Conservation (phyloP, 2,797 vertebrate genomes). For the Apogon hyalosoma region DNA sequence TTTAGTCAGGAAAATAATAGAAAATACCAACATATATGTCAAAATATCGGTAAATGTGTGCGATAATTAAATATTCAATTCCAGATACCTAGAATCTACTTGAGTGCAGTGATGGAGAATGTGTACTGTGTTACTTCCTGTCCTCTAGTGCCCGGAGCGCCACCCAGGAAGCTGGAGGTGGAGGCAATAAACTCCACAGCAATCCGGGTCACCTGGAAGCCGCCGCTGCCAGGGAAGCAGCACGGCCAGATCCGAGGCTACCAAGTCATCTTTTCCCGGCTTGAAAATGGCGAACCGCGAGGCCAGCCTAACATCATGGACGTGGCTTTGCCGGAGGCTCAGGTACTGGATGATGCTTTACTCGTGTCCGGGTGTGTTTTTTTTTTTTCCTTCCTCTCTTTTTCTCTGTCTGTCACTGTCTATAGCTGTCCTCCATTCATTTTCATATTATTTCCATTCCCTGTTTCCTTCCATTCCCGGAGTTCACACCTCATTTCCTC, state of each 20-base stretch:
- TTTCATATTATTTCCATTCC: constrained; percentile 47
- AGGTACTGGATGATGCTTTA: constrained; percentile 82
- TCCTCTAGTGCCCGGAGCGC: constrained; percentile 87
- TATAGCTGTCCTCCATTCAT: constrained; percentile 44
- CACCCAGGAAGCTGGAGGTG: constrained; percentile 91
- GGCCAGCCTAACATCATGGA: constrained; percentile 94
- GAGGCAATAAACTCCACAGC: constrained; percentile 93
- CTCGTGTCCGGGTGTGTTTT: constrained; percentile 8
- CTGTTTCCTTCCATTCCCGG: constrained; percentile 42
- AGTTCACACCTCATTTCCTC: constrained; percentile 65
- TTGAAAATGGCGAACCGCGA: constrained; percentile 91
- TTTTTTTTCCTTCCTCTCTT: background rate
- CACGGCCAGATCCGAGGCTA: constrained; percentile 96
- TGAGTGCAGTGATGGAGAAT: too few relatives aligned
- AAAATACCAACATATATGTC: too few relatives aligned
- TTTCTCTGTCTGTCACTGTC: constrained; percentile 38
- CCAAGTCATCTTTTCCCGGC: constrained; percentile 93
- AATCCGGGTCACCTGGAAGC: constrained; percentile 93
- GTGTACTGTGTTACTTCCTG: background rate
- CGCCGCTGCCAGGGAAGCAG: constrained; percentile 92
- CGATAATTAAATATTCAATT: too few relatives aligned
- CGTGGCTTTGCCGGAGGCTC: constrained; percentile 92
- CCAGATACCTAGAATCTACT: too few relatives aligned
- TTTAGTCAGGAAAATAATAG: too few relatives aligned
- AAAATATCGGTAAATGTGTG: too few relatives aligned